A percentile compares a stretch with the other conserved stretches of the same genome.
Conservation (phyloP, 2,113 vertebrate species). For the Melanocharis versteri region DNA sequence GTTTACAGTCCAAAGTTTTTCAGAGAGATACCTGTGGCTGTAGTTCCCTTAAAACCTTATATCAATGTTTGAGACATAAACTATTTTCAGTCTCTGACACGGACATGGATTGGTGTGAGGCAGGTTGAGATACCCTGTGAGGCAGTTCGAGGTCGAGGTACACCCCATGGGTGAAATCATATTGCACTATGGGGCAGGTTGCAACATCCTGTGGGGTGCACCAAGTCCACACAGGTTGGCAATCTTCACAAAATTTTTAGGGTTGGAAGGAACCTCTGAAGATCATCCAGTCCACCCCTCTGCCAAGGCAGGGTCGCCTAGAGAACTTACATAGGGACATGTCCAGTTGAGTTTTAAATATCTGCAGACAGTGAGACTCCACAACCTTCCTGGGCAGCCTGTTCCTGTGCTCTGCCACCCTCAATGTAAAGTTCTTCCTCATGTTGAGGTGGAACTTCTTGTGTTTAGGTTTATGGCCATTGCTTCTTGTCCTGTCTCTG, state of each 20-base stretch:
- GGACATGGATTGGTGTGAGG: not conserved
- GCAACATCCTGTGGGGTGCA: not conserved
- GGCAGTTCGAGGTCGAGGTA: not conserved
- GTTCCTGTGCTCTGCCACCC: not conserved
- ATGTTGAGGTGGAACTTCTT: not conserved
- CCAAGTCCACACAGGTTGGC: not conserved
- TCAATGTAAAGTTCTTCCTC: not conserved
- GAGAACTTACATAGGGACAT: not conserved
- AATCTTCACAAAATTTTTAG: too few relatives aligned
- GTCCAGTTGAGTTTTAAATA: not conserved
- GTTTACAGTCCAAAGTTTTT: too few relatives aligned
- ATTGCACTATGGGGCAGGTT: not conserved
- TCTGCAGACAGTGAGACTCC: not conserved
- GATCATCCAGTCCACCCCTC: not conserved
- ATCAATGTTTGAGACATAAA: too few relatives aligned
- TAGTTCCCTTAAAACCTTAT: too few relatives aligned
- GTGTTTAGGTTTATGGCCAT: not conserved
- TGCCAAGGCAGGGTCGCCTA: not conserved
- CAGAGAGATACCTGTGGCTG: too few relatives aligned
- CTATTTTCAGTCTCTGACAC: too few relatives aligned
- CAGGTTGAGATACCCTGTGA: not conserved
- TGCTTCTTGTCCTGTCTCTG: not conserved
- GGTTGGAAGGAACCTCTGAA: not conserved
- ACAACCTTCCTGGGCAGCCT: not conserved
- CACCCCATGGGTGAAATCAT: not conserved